Evolutionary conservation across 2,888 invertebrate genomes (phyloP).

Genomic region (Acrocyrtus sp.): DNA sequence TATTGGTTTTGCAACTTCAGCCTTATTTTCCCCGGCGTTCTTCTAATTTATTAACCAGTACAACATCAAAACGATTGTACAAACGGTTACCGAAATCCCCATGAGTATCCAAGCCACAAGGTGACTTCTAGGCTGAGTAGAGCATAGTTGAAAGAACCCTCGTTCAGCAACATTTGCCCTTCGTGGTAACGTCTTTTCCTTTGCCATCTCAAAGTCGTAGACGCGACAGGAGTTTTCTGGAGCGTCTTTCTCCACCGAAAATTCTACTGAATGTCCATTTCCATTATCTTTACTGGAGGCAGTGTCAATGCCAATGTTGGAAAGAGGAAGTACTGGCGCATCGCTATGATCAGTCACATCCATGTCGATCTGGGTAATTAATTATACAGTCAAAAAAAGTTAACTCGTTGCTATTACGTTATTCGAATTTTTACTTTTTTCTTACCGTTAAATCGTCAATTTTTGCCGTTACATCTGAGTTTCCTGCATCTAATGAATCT

Average conservation of each 20-base stretch:
- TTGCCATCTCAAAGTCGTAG: conserved; percentile 39
- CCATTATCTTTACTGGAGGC: background rate
- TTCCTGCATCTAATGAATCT: background rate
- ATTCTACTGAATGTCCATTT: background rate
- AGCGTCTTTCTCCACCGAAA: conserved; percentile 33
- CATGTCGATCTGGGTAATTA: conserved; percentile 5
- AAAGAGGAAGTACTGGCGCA: background rate
- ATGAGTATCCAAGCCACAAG: conserved; percentile 15
- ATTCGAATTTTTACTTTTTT: background rate
- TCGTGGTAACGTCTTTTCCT: conserved; percentile 31
- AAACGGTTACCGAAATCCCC: conserved; percentile 2
- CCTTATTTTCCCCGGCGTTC: too few relatives aligned
- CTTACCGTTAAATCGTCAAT: background rate
- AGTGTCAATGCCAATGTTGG: background rate
- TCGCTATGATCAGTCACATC: background rate
- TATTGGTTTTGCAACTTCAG: too few relatives aligned
- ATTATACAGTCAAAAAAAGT: background rate
- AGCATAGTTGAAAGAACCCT: background rate
- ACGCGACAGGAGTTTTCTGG: conserved; percentile 25
- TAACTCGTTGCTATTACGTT: background rate
- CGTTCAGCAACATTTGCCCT: background rate
- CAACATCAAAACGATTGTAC: conserved; percentile 3
- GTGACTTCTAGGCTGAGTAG: conserved; percentile 12
- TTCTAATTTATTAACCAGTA: too few relatives aligned
- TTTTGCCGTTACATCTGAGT: background rate